Evolutionary conservation across 2,113 vertebrate species (phyloP), one percentile per base, ranked within the genome.

Genomic region (Hippocampus comes): DNA sequence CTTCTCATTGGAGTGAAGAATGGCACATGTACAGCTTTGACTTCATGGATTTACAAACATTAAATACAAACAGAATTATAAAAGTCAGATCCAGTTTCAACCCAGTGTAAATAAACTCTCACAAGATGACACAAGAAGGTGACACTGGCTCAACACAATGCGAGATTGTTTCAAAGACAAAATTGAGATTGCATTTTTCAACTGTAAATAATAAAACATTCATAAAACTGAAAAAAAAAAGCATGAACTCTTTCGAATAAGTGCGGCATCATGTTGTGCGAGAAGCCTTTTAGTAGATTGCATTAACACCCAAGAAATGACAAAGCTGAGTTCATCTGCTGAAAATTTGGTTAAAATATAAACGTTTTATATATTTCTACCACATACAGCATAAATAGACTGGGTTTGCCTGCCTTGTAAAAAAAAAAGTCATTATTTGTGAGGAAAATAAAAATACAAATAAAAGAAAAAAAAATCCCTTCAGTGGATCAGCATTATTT

Each of bases 301-400:
- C 14, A 14, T 60, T 60, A 18, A 61, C 27, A 61, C 7, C 2
- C 59, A 61, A 61, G 7, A 61, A 56, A 56, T 10, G 21, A 11
- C 53, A 56, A 34, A 61, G 27, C 27, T 34, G 6, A 61, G 23
- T 55, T 63, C 18, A 66, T 70, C 5, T 21, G 46, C n/a, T 48
- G 14, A 38, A 78, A 15, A 81, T 82, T 77, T 86, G 82, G 75
- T 81, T 80, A 77, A 77, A 83, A 67, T 56, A 80, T 60, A 82
- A 77, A 74, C n/a, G 74, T 70, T 63, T 48, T 1, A 53, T 64
- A 75, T 71, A 81, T 17, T 73, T 66, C 70, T 72, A 76, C 12
- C 72, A 75, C 68, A 51, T 64, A 82, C 66, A 82, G 77, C 73
- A 71, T 34, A 76, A 74, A 41, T 48, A 41, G 70, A 63, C 10